Conservation (phyloP, 2,888 invertebrate genomes). For the Morpho helenor region DNA sequence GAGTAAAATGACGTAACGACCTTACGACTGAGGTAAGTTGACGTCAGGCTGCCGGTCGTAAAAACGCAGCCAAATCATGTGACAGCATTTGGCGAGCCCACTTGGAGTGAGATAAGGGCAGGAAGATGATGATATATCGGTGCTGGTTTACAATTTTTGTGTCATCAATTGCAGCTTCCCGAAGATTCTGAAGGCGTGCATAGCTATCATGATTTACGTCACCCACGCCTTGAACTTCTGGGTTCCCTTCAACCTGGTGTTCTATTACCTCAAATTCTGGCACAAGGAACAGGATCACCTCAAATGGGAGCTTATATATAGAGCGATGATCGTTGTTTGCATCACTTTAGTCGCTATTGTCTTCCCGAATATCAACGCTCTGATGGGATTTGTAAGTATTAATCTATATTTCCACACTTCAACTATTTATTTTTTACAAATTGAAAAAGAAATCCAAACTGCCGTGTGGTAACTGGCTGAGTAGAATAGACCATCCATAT, state of each 20-base stretch:
- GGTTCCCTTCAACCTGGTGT: slow-evolving; percentile 55
- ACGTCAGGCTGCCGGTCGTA: too few relatives aligned
- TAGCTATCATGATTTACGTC: slow-evolving; percentile 54
- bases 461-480: too few relatives aligned
- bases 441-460: background rate
- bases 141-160: too few relatives aligned
- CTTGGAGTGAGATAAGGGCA: too few relatives aligned
- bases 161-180: slow-evolving; percentile 41
- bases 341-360: slow-evolving; percentile 42
- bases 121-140: too few relatives aligned
- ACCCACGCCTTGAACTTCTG: slow-evolving; percentile 62
- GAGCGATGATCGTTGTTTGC: slow-evolving; percentile 38
- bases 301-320: slow-evolving; percentile 45
- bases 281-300: slow-evolving; percentile 26
- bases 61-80: too few relatives aligned
- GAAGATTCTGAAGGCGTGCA: slow-evolving; percentile 46
- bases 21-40: too few relatives aligned
- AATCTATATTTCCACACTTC: background rate
- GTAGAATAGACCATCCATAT: too few relatives aligned
- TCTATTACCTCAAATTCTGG: slow-evolving; percentile 43
- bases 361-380: slow-evolving; percentile 51
- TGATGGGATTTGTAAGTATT: slow-evolving; percentile 66
- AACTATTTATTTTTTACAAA: background rate
- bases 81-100: too few relatives aligned
- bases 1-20: too few relatives aligned